phyloP scores from a whole-genome alignment of 1,140 invertebrate species.

The Solen grandis region DNA sequence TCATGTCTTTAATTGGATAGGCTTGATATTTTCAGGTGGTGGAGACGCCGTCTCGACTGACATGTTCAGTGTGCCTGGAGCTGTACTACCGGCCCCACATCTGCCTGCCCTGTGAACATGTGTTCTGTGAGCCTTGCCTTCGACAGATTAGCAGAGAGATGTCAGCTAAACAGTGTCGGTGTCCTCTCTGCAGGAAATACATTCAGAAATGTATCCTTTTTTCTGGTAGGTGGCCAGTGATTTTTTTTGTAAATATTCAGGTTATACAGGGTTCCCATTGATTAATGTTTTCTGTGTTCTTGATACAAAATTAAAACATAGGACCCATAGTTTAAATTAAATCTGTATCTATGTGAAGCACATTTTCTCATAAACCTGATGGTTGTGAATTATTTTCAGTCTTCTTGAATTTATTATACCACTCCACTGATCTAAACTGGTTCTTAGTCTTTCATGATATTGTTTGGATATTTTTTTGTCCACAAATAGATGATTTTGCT shows the following conservation, averaged over 20 bases:
- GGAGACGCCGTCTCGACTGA: constrained; percentile 25
- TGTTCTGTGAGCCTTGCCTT: constrained; percentile 54
- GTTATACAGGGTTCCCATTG: too few species aligned
- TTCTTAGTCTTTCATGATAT: too few species aligned
- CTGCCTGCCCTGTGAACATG: constrained; percentile 25
- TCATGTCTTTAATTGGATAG: not conserved
- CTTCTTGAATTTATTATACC: too few species aligned
- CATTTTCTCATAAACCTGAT: too few species aligned
- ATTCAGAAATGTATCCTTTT: constrained; percentile 33
- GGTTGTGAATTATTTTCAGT: too few species aligned
- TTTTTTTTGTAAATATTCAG: not conserved
- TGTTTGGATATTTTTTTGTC: too few species aligned
- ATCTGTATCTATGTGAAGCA: too few species aligned
- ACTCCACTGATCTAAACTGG: too few species aligned
- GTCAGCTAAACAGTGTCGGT: constrained; percentile 6
- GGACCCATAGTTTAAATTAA: too few species aligned
- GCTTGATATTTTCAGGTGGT: constrained; percentile 9
- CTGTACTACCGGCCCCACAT: constrained; percentile 25
- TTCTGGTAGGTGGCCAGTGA: constrained; percentile 13
- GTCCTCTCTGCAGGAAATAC: constrained; percentile 41
- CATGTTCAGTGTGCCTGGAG: constrained; percentile 50
- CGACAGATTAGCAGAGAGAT: constrained; percentile 12
- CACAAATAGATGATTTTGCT: too few species aligned
- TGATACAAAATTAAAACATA: too few species aligned
- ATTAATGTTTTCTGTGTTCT: too few species aligned